Evolutionary conservation across 2,888 invertebrate species (phyloP).

Genomic region (Melanostoma mellinum): DNA sequence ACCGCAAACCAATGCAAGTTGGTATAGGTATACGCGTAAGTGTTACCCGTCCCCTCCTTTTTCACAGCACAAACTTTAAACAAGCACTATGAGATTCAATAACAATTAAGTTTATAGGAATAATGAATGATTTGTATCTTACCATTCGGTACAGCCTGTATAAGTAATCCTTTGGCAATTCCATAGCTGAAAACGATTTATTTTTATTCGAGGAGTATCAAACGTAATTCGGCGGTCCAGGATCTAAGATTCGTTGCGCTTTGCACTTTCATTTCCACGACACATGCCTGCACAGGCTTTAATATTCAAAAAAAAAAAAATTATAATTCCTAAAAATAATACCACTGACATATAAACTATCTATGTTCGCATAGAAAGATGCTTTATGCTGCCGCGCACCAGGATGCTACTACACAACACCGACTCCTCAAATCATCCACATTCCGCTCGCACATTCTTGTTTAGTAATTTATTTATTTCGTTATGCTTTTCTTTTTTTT

Average conservation of each 20-base stretch:
- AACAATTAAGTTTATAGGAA: constrained; percentile 3
- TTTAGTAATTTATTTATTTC: constrained; percentile 36
- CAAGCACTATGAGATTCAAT: constrained; percentile 42
- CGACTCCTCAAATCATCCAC: constrained; percentile 42
- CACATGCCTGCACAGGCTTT: constrained; percentile 22
- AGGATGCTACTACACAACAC: constrained; percentile 57
- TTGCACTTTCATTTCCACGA: constrained; percentile 30
- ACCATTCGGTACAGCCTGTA: constrained; percentile 69
- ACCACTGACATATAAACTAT: constrained; percentile 64
- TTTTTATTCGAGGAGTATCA: constrained; percentile 21
- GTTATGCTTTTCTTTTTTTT: constrained; percentile 5
- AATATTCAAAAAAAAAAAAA: constrained; percentile 40
- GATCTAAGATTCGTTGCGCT: constrained; percentile 57
- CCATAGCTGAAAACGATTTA: constrained; percentile 34
- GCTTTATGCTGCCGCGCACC: constrained; percentile 36
- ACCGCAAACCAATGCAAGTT: constrained; percentile 42
- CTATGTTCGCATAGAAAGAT: constrained; percentile 30
- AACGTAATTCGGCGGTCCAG: constrained; percentile 31
- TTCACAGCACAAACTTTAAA: constrained; percentile 47
- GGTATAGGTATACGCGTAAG: neutral
- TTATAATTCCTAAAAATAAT: constrained; percentile 70
- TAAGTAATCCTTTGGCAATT: constrained; percentile 66
- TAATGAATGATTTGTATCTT: constrained; percentile 23
- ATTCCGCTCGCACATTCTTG: constrained; percentile 67
- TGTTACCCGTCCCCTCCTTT: neutral